A percentile compares a stretch with the other conserved stretches of the same genome.
Evolutionary conservation across 2,888 invertebrate species (phyloP).

Genomic region (Liopterus haemorrhoidalis): DNA sequence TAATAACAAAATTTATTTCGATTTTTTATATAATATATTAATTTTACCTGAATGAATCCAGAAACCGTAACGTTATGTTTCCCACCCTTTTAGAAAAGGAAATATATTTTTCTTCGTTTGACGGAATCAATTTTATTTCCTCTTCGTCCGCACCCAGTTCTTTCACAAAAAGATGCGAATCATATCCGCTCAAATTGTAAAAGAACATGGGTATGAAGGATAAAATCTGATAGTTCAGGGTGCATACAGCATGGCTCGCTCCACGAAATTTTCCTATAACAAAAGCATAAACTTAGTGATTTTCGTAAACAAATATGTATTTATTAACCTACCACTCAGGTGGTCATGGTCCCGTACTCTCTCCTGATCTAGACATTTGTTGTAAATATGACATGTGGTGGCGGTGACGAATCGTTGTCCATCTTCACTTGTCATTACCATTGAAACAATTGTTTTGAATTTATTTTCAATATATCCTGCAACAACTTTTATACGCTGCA

Average conservation of each 20-base stretch:
- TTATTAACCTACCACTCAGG: constrained; percentile 25
- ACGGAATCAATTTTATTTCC: constrained; percentile 22
- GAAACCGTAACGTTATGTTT: constrained; percentile 23
- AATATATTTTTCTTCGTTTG: constrained; percentile 20
- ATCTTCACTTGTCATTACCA: constrained; percentile 8
- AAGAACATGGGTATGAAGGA: constrained; percentile 28
- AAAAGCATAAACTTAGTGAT: constrained; percentile 8
- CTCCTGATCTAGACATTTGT: constrained; percentile 5
- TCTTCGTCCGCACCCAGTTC: constrained; percentile 27
- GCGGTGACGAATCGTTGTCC: constrained; percentile 8
- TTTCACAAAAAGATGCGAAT: constrained; percentile 32
- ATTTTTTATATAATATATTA: constrained; percentile 9
- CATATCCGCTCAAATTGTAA: constrained; percentile 31
- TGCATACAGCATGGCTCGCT: constrained; percentile 26
- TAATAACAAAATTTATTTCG: constrained; percentile 14
- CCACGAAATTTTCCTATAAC: constrained; percentile 20
- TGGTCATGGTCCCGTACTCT: constrained; percentile 24
- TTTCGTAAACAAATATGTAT: constrained; percentile 5
- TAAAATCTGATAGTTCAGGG: constrained; percentile 25
- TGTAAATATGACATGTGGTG: constrained; percentile 15
- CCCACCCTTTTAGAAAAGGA: constrained; percentile 16
- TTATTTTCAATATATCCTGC: constrained; percentile 4
- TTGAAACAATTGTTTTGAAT: constrained; percentile 6
- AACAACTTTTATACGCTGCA: background rate
- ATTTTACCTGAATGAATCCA: constrained; percentile 9